Base-by-base conservation (phyloP, 2,888 invertebrate species). In the Leptopilina syphax region DNA sequence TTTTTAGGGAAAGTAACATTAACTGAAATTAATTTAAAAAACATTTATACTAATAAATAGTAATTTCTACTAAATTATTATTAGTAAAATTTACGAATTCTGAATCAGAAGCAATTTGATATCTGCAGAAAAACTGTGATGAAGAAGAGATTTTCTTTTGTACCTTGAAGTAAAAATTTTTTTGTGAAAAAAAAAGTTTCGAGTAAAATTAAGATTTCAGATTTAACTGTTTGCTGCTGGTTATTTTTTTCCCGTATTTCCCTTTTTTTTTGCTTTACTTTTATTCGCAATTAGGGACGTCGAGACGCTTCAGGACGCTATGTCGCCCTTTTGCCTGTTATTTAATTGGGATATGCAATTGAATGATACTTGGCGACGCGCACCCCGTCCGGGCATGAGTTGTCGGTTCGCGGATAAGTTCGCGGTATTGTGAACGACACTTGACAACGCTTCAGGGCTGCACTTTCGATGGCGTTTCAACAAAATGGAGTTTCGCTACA, bases 291-390 rank as follows among this genome's bases (percentile, higher is more conserved):
- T 91, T 91, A 91, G 89, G 89, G 88, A 87, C 88, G 88, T 89
- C 89, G 89, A 86, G 88, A 89, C 86, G 89, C 88, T 89, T 87
- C 88, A 86, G 88, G 89, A 91, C 89, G 91, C 90, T 87, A 91
- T 88, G 90, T 90, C 91, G 91, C 91, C 91, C 91, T 91, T 92
- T 92, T 91, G 91, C 90, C 89, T 90, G 90, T 91, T 91, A 91
- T 90, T 91, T 91, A 92, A 92, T 92, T 91, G 91, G 91, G 89
- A 92, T 89, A 89, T 89, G 90, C 91, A 90, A 91, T 90, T 91
- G 90, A 91, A 90, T 90, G 90, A 91, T 90, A 90, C 91, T 91
- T 88, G 85, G 86, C 84, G 83, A 82, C 84, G 85, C 84, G 85
- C 83, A 82, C 82, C 82, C 83, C 84, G 77, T 68, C 76, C 85